Evolutionary conservation across 2,113 vertebrate species (phyloP).

Genomic region (Salminus brasiliensis): DNA sequence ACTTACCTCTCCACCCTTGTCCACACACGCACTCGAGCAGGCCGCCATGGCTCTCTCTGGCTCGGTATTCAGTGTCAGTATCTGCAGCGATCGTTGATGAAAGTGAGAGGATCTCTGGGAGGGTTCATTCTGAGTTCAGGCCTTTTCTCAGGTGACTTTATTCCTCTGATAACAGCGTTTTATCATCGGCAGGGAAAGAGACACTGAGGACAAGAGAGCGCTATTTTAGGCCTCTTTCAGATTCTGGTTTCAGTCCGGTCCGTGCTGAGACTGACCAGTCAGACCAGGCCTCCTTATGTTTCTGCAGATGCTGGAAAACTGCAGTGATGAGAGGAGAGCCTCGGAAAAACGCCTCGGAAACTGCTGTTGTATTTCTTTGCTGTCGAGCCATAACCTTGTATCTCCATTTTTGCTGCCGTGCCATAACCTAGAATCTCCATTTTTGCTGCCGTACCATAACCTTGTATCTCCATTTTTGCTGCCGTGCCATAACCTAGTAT

Average conservation of each 20-base stretch:
- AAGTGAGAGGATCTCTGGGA: conserved; percentile 77
- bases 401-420: too few species aligned
- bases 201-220: conserved; percentile 40
- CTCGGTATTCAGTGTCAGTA: conserved; percentile 78
- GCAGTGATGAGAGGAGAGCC: neutral
- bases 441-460: too few species aligned
- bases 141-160: conserved; percentile 90
- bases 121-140: conserved; percentile 91
- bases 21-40: neutral
- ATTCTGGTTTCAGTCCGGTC: conserved; percentile 28
- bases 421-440: too few species aligned
- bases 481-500: too few species aligned
- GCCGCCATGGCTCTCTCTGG: conserved; percentile 63
- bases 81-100: conserved; percentile 90
- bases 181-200: conserved; percentile 43
- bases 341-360: too few species aligned
- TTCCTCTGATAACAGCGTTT: conserved; percentile 69
- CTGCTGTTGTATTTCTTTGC: too few species aligned
- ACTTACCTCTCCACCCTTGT: neutral
- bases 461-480: too few species aligned
- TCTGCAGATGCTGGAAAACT: neutral
- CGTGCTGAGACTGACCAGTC: conserved; percentile 1
- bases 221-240: conserved; percentile 46
- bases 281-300: neutral
- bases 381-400: too few species aligned